Conservation (phyloP, 2,888 invertebrate species). For the Sycophila texana region DNA sequence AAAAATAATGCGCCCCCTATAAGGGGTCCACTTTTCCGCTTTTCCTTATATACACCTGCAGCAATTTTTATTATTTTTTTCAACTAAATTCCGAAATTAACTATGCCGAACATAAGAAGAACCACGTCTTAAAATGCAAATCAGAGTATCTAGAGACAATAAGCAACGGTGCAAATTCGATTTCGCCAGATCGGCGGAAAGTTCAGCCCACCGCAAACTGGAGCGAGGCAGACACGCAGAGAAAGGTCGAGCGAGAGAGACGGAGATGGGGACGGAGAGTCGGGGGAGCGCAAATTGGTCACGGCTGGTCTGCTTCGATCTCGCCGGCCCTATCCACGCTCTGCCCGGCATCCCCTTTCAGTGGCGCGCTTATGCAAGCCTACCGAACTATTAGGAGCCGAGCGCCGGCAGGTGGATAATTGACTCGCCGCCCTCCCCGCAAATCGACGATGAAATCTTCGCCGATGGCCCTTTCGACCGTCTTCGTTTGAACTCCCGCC, state of each 20-base stretch:
- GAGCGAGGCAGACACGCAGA: constrained; percentile 28
- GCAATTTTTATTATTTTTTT: too few relatives aligned
- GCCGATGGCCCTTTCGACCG: neutral
- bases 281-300: constrained; percentile 74
- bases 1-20: too few relatives aligned
- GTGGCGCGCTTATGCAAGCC: constrained; percentile 63
- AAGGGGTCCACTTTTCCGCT: too few relatives aligned
- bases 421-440: constrained; percentile 57
- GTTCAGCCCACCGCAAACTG: neutral
- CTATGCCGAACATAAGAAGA: too few relatives aligned
- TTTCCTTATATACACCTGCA: too few relatives aligned
- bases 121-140: too few relatives aligned
- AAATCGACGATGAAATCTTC: constrained; percentile 57
- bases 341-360: constrained; percentile 58
- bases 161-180: too few relatives aligned
- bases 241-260: constrained; percentile 52
- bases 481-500: constrained; percentile 4
- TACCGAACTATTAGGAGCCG: constrained; percentile 70
- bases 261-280: constrained; percentile 58
- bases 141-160: too few relatives aligned
- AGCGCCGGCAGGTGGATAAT: constrained; percentile 61
- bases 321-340: constrained; percentile 59
- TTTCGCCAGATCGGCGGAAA: constrained; percentile 7
- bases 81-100: too few relatives aligned
- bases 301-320: constrained; percentile 72